A percentile compares a stretch with the other conserved stretches of the same genome.
Evolutionary conservation across 1,140 invertebrate genomes (phyloP).

Genomic region (Sycobia sp.): DNA sequence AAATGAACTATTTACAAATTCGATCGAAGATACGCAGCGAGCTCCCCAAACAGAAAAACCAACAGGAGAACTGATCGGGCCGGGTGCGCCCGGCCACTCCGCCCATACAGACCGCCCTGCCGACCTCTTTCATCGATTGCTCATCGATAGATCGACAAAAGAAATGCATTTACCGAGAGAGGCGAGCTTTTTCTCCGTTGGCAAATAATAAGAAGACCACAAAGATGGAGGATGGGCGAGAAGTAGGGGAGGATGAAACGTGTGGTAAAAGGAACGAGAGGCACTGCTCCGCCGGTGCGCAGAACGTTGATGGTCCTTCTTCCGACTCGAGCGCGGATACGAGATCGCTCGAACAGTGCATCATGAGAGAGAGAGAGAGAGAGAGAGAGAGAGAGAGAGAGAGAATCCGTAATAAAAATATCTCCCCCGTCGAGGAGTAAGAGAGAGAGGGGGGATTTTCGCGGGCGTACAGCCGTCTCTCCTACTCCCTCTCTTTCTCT

Average conservation of each 20-base stretch:
- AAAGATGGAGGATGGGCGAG: neutral
- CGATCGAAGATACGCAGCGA: conserved; percentile 20
- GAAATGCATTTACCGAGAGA: conserved; percentile 19
- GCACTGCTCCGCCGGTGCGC: no score
- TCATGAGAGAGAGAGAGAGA: no score
- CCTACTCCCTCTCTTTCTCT: neutral
- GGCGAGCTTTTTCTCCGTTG: conserved; percentile 19
- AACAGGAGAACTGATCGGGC: conserved; percentile 14
- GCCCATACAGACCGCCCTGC: conserved; percentile 31
- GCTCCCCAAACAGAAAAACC: conserved; percentile 27
- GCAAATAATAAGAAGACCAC: conserved; percentile 3
- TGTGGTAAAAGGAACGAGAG: no score
- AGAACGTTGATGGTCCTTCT: neutral
- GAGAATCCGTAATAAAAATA: conserved; percentile 8
- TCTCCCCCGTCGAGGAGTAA: neutral
- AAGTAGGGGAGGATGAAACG: no score
- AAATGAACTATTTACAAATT: conserved; percentile 35
- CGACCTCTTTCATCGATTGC: conserved; percentile 32
- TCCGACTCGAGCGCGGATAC: neutral
- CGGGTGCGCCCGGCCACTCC: conserved; percentile 7
- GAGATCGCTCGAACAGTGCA: conserved; percentile 1
- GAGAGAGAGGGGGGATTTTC: neutral
- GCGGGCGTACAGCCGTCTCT: neutral
- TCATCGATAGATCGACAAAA: conserved; percentile 33
- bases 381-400: no score